Evolutionary conservation across 2,797 vertebrate genomes (phyloP).

Genomic region (Lophius americanus): DNA sequence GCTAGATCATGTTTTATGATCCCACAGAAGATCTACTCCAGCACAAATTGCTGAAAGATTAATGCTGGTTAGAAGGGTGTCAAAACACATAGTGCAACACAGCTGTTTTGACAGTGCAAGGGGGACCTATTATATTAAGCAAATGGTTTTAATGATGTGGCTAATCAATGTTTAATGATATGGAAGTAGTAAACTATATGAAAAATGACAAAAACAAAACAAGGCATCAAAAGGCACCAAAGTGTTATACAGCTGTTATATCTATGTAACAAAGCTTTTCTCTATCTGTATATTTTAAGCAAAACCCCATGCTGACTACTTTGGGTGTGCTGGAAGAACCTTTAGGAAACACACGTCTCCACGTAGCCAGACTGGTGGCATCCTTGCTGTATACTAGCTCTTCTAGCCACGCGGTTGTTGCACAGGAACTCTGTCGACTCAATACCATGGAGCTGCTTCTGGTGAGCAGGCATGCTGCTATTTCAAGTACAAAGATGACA

Average conservation of each 20-base stretch:
- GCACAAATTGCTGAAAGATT: no score
- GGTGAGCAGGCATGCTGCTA: conserved; percentile 69
- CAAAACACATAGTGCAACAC: no score
- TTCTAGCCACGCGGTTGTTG: conserved; percentile 84
- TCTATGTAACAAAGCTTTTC: background rate
- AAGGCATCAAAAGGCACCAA: no score
- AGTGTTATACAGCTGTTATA: background rate
- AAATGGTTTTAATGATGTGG: no score
- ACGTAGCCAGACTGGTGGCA: conserved; percentile 91
- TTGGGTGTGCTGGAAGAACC: conserved; percentile 94
- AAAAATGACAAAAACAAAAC: no score
- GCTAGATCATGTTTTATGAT: no score
- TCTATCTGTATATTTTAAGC: conserved; percentile 69
- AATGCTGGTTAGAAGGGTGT: no score
- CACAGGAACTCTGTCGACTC: conserved; percentile 93
- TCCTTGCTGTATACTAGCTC: conserved; percentile 94
- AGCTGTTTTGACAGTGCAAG: no score
- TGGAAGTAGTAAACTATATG: no score
- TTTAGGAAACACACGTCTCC: conserved; percentile 93
- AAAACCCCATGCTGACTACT: conserved; percentile 90
- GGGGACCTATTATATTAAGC: no score
- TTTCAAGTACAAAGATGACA: background rate
- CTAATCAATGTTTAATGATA: no score
- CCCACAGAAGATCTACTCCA: no score
- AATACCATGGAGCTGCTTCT: conserved; percentile 92